These are phyloP conservation scores for Albula glossodonta DNA, from an alignment of 2,113 vertebrate genomes.

Conservation along the genomic window DNA sequence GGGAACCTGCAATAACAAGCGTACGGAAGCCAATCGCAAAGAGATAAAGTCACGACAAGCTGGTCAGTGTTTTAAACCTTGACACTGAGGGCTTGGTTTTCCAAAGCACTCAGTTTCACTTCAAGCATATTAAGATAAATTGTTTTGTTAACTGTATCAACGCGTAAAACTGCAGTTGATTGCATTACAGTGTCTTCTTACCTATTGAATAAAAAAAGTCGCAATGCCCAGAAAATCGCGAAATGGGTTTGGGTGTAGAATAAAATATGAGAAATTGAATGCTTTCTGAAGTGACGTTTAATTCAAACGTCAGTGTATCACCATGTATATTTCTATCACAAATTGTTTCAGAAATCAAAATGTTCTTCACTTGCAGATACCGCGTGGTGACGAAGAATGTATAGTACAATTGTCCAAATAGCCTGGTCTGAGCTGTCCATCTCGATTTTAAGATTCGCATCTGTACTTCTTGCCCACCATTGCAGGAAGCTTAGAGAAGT, in stretches of 20 bases:
- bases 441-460: constrained; percentile 31
- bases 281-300: too few relatives aligned
- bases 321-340: neutral
- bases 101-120: too few relatives aligned
- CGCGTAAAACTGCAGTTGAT: constrained; percentile 24
- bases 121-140: too few relatives aligned
- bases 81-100: constrained; percentile 11
- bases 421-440: constrained; percentile 41
- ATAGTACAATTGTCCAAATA: neutral
- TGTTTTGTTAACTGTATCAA: constrained; percentile 1
- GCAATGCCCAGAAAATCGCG: too few relatives aligned
- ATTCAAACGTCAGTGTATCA: too few relatives aligned
- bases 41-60: constrained; percentile 7
- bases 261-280: too few relatives aligned
- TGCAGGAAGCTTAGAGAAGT: constrained; percentile 72
- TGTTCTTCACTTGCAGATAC: neutral
- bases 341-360: neutral
- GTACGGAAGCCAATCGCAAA: constrained; percentile 49
- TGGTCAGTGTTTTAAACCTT: neutral
- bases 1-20: constrained; percentile 55
- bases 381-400: neutral
- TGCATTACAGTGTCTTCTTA: too few relatives aligned
- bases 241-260: too few relatives aligned
- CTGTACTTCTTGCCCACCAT: constrained; percentile 70
- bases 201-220: too few relatives aligned